Base-by-base conservation (phyloP, 2,888 invertebrate genomes). In the Orthosia gracilis region DNA sequence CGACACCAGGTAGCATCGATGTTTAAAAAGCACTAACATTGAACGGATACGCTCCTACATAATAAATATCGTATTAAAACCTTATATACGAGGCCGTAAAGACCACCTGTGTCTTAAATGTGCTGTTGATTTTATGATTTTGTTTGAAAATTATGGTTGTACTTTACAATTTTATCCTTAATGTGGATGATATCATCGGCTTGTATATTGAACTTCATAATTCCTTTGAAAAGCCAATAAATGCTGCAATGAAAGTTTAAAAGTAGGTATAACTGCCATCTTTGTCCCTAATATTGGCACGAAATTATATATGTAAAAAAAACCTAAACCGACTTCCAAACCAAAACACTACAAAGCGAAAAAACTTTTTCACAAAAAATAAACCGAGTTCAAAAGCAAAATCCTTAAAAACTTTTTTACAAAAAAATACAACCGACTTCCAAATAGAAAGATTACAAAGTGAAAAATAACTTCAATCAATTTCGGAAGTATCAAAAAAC, bases 71-170 rank as follows among this genome's bases (percentile, higher is more conserved):
- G 23, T 84, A 84, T 74, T 65, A 82, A 81, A 83, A 84, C 73
- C 75, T 80, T 83, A 82, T 84, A 74, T 64, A 71, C 58, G 66
- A 31, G 70, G 49, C 45, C 66, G 54, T 82, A 75, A 82, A 82
- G 80, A 85, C 83, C 75, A 78, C 78, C 63, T 78, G 83, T 50
- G 76, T 82, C 79, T 85, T 83, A 71, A 69, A 70, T 26, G 73
- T 73, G 77, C 76, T 81, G 87, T 82, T 69, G 77, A 76, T 76
- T 85, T 88, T 81, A 79, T 78, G 76, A 78, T 87, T 86, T 78
- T 58, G 75, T 77, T 86, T 80, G 62, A 71, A 83, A 84, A 83
- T 86, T 85, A 85, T 78, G 77, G 61, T 57, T 45, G 54, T 65
- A 74, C 73, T 70, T 66, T 59, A 69, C 62, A 65, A 23, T 61